These are phyloP conservation scores for Bursaphelenchus okinawaensis DNA, from an alignment of 2,888 invertebrate genomes.

Conservation along the genomic window DNA sequence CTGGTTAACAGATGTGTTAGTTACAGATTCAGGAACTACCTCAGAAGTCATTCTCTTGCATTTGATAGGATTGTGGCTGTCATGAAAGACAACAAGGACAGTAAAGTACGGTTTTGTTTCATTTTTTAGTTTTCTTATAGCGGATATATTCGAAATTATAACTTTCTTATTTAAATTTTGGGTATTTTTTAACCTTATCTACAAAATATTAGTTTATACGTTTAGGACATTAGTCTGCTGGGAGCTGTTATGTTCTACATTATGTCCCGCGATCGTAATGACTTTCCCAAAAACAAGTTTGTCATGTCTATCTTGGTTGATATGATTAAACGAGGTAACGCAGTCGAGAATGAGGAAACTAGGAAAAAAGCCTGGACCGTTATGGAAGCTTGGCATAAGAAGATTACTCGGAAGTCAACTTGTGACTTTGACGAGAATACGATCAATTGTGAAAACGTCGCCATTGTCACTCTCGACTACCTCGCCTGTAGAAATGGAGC, in stretches of 20 bases:
- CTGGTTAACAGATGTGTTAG: slow-evolving; percentile 35
- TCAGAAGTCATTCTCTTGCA: slow-evolving; percentile 35
- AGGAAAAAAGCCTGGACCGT: slow-evolving; percentile 37
- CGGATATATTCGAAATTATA: too few species aligned
- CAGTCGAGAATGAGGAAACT: neutral
- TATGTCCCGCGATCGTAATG: slow-evolving; percentile 43
- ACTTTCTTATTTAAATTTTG: too few species aligned
- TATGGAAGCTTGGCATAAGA: neutral
- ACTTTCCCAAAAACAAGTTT: slow-evolving; percentile 27
- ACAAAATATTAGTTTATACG: neutral
- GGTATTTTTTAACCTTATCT: too few species aligned
- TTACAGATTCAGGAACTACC: slow-evolving; percentile 46
- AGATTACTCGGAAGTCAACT: slow-evolving; percentile 17
- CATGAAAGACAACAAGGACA: slow-evolving; percentile 25
- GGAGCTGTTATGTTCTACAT: slow-evolving; percentile 34
- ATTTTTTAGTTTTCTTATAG: too few species aligned
- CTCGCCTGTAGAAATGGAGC: slow-evolving; percentile 25
- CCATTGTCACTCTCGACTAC: slow-evolving; percentile 47
- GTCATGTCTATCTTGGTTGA: slow-evolving; percentile 14
- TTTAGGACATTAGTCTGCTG: neutral
- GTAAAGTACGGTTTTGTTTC: slow-evolving; percentile 8
- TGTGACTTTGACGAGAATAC: slow-evolving; percentile 23
- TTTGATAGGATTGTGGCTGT: slow-evolving; percentile 32
- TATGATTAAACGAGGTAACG: neutral
- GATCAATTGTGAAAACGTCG: slow-evolving; percentile 31